Base-by-base conservation (phyloP, 2,888 invertebrate genomes). In the Melipona bicolor region DNA sequence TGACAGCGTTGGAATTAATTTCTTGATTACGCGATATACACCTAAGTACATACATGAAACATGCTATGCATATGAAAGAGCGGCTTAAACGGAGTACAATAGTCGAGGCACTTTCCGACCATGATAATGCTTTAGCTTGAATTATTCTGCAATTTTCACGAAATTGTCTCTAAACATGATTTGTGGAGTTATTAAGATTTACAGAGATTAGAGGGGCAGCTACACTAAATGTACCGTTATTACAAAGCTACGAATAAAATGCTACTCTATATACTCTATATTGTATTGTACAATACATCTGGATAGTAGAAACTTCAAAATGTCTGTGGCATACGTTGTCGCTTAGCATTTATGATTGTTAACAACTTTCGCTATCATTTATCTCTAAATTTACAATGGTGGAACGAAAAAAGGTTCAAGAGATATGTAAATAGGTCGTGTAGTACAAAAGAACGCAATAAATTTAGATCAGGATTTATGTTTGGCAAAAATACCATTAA, bases 61-160 rank as follows among this genome's bases (percentile, higher is more conserved):
- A 87, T 71, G 81, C 64, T 86, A 84, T 86, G 89, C 87, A 89
- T 90, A 90, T 86, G 89, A 89, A 90, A 88, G 87, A 82, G 86
- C 87, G 54, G 89, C 86, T 90, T 89, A 90, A 90, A 86, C 83
- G 84, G 79, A 78, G 90, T 77, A 89, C 90, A 90, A 90, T 89
- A 87, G 90, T 86, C 76, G 80, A 84, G 86, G 72, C 83, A 88
- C 84, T 90, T 87, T 83, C 90, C 89, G 73, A 71, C 84, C 84
- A 72, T 71, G 90, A 87, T 89, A 89, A 89, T 83, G 87, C 90
- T 83, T 75, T 79, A 65, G 82, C 89, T 78, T 89, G 89, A 90
- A 88, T 89, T 89, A 89, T 89, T 89, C 90, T 72, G 87, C 77
- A 89, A 90, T 90, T 89, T 90, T 89, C 87, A 75, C 85, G 83